These are phyloP conservation scores for Vollenhovia emeryi DNA, from an alignment of 1,140 invertebrate species.

Conservation along the genomic window DNA sequence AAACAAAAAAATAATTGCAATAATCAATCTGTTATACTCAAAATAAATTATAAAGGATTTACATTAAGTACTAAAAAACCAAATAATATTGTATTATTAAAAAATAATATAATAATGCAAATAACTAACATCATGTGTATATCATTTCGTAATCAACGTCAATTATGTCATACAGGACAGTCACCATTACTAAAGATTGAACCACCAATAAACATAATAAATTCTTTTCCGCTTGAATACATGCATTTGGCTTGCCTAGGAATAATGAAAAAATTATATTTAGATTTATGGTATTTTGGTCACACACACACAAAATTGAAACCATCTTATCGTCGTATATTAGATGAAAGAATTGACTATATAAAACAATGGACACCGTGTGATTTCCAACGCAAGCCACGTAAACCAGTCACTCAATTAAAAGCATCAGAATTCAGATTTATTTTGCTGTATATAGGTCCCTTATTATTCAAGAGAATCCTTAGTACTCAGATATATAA, in stretches of 20 bases:
- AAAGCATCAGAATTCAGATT: constrained; percentile 8
- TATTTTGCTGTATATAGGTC: neutral
- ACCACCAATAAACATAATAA: neutral
- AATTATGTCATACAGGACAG: neutral
- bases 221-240: neutral
- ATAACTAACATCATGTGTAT: no score
- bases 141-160: neutral
- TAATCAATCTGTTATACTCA: no score
- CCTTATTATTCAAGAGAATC: neutral
- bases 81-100: no score
- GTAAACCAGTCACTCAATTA: neutral
- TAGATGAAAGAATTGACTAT: neutral
- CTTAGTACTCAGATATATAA: neutral
- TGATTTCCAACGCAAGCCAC: neutral
- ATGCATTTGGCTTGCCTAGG: neutral
- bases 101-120: no score
- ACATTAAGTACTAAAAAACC: no score
- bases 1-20: no score
- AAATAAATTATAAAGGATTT: no score
- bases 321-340: neutral
- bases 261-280: constrained; percentile 13
- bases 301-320: neutral
- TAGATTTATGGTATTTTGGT: neutral
- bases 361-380: no score
- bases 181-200: neutral